A percentile compares a stretch with the other conserved stretches of the same genome.
Evolutionary conservation across 2,797 vertebrate genomes (phyloP).

Genomic region (Ficedula albicollis): DNA sequence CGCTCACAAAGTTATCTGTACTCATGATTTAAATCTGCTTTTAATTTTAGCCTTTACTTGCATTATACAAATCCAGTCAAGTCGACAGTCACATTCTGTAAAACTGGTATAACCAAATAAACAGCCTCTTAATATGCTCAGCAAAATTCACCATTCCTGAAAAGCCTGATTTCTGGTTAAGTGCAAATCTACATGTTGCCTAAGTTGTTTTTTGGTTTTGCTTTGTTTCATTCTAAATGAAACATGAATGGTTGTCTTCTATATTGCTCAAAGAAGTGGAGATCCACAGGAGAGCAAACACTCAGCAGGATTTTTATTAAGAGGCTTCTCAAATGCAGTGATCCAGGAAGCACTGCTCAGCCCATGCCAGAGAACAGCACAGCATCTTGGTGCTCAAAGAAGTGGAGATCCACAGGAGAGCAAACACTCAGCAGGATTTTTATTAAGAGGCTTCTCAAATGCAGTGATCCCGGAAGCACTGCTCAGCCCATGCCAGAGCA

Average conservation of each 20-base stretch:
- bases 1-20: background rate
- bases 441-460: background rate
- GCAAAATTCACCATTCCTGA: background rate
- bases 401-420: background rate
- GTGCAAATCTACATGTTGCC: background rate
- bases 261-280: background rate
- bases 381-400: background rate
- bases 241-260: background rate
- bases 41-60: background rate
- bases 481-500: background rate
- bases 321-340: background rate
- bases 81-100: background rate
- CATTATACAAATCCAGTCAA: background rate
- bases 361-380: background rate
- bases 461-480: background rate
- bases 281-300: background rate
- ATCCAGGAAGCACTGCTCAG: background rate
- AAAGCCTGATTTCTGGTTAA: constrained; percentile 25
- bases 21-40: background rate
- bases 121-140: background rate
- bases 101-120: constrained; percentile 12
- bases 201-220: background rate
- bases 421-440: background rate
- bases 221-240: background rate
- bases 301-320: background rate